phyloP scores from a whole-genome alignment of 1,140 invertebrate genomes.

The Neodiprion lecontei region DNA sequence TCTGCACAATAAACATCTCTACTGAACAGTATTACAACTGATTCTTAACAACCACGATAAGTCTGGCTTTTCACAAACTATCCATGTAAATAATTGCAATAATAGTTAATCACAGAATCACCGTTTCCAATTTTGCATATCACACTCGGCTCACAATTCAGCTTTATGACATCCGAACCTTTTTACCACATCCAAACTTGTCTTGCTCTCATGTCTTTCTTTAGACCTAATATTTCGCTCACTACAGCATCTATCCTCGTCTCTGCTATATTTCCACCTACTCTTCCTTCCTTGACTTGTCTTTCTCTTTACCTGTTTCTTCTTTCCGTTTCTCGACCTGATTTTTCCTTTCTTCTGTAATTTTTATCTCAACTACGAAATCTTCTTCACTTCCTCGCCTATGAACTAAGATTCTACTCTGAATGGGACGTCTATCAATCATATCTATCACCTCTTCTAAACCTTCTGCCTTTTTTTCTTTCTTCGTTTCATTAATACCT shows the following conservation, averaged over 20 bases:
- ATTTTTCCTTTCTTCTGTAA: background rate
- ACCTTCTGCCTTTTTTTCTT: conserved; percentile 18
- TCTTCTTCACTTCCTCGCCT: background rate
- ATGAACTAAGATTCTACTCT: background rate
- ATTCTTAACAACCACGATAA: background rate
- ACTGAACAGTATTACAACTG: conserved; percentile 2
- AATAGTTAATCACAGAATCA: no score
- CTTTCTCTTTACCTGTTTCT: background rate
- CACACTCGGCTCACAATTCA: background rate
- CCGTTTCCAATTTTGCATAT: background rate
- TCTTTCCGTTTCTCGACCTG: background rate
- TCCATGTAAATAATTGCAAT: no score
- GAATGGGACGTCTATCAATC: background rate
- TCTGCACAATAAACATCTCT: background rate
- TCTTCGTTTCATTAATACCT: conserved; percentile 25
- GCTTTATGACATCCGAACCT: background rate
- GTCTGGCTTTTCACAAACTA: no score
- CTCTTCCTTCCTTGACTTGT: background rate
- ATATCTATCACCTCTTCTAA: background rate
- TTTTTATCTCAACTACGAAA: conserved; percentile 8
- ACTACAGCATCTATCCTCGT: background rate
- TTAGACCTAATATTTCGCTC: no score
- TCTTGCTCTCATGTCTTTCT: conserved; percentile 4
- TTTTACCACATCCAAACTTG: background rate
- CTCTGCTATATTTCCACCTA: background rate